Base-by-base conservation (phyloP, 2,797 vertebrate species). In the Notamacropus eugenii region DNA sequence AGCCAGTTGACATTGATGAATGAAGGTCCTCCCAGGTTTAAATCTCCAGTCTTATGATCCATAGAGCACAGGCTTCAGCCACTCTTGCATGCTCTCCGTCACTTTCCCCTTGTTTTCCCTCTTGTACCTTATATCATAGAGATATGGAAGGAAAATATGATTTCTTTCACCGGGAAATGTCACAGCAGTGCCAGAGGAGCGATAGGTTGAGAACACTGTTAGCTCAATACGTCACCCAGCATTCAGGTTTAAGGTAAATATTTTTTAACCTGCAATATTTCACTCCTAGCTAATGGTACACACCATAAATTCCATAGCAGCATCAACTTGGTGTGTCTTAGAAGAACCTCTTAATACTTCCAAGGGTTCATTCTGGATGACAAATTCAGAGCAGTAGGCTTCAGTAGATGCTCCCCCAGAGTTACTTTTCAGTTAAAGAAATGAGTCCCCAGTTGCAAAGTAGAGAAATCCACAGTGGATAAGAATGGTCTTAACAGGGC, bases 301-400 rank as follows among this genome's bases (percentile, higher is more conserved):
- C n/a, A 31, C 16, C 10, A 8, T 52, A 55, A 74, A 58, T 4
- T 40, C n/a, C n/a, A 57, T 12, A 34, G 27, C n/a, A 1, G 1
- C 24, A 16, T 31, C 90, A 9, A 46, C 54, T 24, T 6, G 22
- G 54, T 28, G n/a, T 27, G 0, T 5, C 92, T n/a, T 29, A 22
- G 52, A 74, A 92, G 57, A 40, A 0, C 2, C 1, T 3, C 1
- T 54, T 31, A 13, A n/a, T 0, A 22, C 31, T 52, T 1, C 55
- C 4, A 46, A 0, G 4, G 2, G 8, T 4, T 1, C 24, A 50
- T 16, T 31, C 52, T 29, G 29, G 31, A 12, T 27, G 0, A 0
- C 28, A 31, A 50, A 27, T 52, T 40, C 28, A 52, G 54, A 13
- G 34, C 90, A 40, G 14, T 4, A 82, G 40, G 16, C 40, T 92